Base-by-base conservation (phyloP, 2,888 invertebrate species). In the Drosophila macrospina region DNA sequence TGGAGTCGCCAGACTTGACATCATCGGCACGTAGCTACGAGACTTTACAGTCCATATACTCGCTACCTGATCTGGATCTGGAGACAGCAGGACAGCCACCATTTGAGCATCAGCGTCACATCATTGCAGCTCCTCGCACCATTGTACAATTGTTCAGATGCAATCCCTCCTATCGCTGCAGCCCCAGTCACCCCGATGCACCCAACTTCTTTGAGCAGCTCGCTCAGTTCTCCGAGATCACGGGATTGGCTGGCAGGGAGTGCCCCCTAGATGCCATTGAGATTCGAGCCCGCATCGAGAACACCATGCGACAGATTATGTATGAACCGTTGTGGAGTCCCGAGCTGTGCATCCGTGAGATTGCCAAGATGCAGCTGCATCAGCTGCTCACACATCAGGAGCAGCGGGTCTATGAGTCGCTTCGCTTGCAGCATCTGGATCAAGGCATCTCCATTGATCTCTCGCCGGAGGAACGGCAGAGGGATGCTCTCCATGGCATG, bases 201-300 rank as follows among this genome's bases (percentile, higher is more conserved):
- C 55, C 67, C 7, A 30, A 61, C 36, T 74, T 83, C 37, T 73
- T 32, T n/a, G 84, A 80, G 11, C 70, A 83, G 5, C 20, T 86
- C n/a, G 28, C 66, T 3, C 80, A 81, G 36, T 66, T 86, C 20
- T 11, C 42, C 0, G 80, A 86, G 55, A n/a, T 73, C 0, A 56
- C 47, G 13, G 65, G 28, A 5, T 1, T 34, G 32, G 24, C 41
- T 1, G 24, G 32, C 10, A 45, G 37, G 42, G 7, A 44, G 3
- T 52, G 34, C 6, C 6, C 20, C 0, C 10, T 54, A 4, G 28
- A 60, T 16, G 16, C 16, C 2, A 5, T 10, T 4, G 15, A 4
- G 10, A 36, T 60, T 6, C n/a, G 28, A n/a, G 28, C n/a, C 20
- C 60, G 60, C 6, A 11, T 60, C 7, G n/a, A 26, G 16, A 11